Percentiles rank a stretch among this genome's conserved stretches.
phyloP scores from a whole-genome alignment of 2,113 vertebrate species.

The Hylia prasina region DNA sequence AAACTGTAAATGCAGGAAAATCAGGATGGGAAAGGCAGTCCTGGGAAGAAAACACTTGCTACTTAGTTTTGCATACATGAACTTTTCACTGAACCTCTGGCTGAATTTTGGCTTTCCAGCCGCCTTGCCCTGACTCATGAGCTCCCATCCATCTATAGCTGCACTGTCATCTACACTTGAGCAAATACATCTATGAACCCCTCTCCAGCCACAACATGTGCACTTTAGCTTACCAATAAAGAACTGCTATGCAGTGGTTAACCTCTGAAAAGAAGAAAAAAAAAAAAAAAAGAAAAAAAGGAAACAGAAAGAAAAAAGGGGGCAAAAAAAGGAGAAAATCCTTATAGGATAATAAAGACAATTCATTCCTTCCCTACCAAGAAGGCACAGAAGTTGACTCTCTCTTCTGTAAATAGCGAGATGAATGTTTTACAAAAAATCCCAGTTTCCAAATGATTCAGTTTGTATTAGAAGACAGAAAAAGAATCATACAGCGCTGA shows the following conservation, averaged over 20 bases:
- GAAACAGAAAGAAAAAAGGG: too few species aligned
- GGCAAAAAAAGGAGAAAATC: too few species aligned
- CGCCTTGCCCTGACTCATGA: neutral
- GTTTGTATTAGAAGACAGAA: neutral
- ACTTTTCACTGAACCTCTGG: neutral
- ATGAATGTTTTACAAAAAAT: conserved; percentile 11
- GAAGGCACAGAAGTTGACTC: neutral
- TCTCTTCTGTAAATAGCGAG: neutral
- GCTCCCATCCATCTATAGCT: neutral
- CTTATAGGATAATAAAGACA: neutral
- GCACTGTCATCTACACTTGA: neutral
- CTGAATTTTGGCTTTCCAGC: neutral
- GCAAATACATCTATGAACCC: neutral
- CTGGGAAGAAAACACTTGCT: neutral
- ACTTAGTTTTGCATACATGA: neutral
- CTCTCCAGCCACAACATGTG: neutral
- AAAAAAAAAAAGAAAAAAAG: neutral
- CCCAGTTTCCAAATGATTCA: neutral
- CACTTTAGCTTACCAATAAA: neutral
- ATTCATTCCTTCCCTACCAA: neutral
- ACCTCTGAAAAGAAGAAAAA: neutral
- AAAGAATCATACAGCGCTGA: neutral
- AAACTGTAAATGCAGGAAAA: neutral
- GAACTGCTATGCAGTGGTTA: neutral
- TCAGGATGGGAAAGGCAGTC: neutral